phyloP scores from a whole-genome alignment of 2,797 vertebrate genomes.

The Neoniphon sammara region DNA sequence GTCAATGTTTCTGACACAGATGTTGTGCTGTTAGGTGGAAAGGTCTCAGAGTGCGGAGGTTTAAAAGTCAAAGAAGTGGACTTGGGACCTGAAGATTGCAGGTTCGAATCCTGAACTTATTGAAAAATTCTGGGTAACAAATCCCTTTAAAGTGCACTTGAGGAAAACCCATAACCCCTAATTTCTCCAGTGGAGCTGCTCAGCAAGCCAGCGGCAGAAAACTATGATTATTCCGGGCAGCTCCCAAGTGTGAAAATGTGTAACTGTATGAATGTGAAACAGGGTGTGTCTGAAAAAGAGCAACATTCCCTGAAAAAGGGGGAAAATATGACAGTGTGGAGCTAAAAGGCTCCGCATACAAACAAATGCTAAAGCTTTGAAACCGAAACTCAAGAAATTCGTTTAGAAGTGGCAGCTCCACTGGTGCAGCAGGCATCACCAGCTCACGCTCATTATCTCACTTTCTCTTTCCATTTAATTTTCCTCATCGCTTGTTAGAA shows the following conservation, averaged over 20 bases:
- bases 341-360: conserved; percentile 22
- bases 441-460: background rate
- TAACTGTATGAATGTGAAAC: conserved; percentile 21
- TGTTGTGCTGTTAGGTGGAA: too few relatives aligned
- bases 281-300: conserved; percentile 19
- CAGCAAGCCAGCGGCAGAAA: background rate
- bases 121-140: background rate
- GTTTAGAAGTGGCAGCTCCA: background rate
- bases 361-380: conserved; percentile 27
- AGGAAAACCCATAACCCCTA: too few relatives aligned
- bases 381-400: background rate
- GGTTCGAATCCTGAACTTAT: conserved; percentile 4
- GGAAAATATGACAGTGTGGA: conserved; percentile 27
- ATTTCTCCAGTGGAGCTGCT: background rate
- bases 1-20: too few relatives aligned
- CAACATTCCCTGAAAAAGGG: background rate
- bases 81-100: background rate
- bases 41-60: background rate
- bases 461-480: conserved; percentile 2
- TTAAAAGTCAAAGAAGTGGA: background rate
- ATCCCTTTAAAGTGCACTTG: background rate
- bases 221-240: background rate
- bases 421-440: conserved; percentile 16
- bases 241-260: background rate
- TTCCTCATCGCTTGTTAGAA: background rate